These are phyloP conservation scores for Notamacropus eugenii DNA, from an alignment of 2,797 vertebrate genomes.

Conservation along the genomic window DNA sequence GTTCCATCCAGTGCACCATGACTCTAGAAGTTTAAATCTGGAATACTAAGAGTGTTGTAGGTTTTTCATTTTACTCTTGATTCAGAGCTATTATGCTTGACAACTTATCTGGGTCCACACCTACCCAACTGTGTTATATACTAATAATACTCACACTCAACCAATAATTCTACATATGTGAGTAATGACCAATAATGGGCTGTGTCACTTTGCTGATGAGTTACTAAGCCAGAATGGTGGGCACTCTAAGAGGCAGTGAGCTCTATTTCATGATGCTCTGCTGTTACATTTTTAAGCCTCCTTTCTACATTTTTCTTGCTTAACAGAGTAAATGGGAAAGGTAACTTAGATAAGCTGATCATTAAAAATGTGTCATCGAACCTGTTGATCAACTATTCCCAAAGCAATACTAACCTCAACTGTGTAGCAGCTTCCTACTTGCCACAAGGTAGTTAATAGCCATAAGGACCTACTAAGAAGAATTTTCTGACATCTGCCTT, in stretches of 20 bases:
- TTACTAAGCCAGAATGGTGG: neutral
- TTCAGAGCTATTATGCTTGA: neutral
- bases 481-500: neutral
- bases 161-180: neutral
- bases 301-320: neutral
- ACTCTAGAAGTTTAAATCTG: neutral
- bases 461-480: neutral
- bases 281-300: neutral
- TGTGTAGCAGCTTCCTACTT: neutral
- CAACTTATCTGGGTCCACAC: neutral
- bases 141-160: neutral
- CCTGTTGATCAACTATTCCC: neutral
- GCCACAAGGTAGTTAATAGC: neutral
- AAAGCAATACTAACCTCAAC: neutral
- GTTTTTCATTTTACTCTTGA: neutral
- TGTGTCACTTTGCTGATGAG: neutral
- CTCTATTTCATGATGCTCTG: neutral
- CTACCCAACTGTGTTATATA: neutral
- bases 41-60: neutral
- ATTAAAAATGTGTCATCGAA: slow-evolving; percentile 13
- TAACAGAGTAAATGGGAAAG: neutral
- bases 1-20: neutral
- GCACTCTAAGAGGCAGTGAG: neutral
- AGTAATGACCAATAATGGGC: neutral
- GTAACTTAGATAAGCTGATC: slow-evolving; percentile 17